Conservation (phyloP, 1,140 invertebrate species). For the Drosophila neocordata region DNA sequence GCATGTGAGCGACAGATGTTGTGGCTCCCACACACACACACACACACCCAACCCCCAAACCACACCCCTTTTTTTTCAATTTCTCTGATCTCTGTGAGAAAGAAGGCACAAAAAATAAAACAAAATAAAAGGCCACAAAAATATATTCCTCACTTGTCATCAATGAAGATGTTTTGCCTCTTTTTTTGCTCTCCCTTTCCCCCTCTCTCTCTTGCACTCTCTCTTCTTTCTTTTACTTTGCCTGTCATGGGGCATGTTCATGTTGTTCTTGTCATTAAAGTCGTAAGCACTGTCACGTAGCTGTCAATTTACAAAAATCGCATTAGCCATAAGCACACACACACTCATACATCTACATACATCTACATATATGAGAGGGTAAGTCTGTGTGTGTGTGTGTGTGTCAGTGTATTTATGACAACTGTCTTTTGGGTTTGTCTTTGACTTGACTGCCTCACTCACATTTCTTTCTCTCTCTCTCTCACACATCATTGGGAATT, state of each 20-base stretch:
- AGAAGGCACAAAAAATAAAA: conserved; percentile 20
- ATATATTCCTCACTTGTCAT: conserved; percentile 68
- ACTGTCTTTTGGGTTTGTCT: conserved; percentile 37
- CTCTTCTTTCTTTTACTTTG: not conserved
- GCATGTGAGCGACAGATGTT: conserved; percentile 72
- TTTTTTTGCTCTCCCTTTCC: not conserved
- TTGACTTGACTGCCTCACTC: conserved; percentile 33
- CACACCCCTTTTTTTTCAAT: conserved; percentile 5
- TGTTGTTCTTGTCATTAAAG: conserved; percentile 68
- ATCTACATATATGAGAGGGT: conserved; percentile 17
- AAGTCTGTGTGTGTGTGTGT: conserved; percentile 27
- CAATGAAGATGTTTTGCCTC: conserved; percentile 27
- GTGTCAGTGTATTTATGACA: conserved; percentile 57
- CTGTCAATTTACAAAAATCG: conserved; percentile 78
- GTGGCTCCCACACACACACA: conserved; percentile 20
- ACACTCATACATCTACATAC: conserved; percentile 19
- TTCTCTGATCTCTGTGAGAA: conserved; percentile 63
- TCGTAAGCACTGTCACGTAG: conserved; percentile 75
- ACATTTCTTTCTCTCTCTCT: not conserved
- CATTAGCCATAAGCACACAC: conserved; percentile 60
- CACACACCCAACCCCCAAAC: conserved; percentile 10
- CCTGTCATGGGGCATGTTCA: conserved; percentile 43
- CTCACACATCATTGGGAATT: conserved; percentile 51
- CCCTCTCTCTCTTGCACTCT: not conserved
- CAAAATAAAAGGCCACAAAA: conserved; percentile 30